These are phyloP conservation scores for Onychostoma macrolepis DNA, from an alignment of 2,113 vertebrate genomes.

Conservation along the genomic window DNA sequence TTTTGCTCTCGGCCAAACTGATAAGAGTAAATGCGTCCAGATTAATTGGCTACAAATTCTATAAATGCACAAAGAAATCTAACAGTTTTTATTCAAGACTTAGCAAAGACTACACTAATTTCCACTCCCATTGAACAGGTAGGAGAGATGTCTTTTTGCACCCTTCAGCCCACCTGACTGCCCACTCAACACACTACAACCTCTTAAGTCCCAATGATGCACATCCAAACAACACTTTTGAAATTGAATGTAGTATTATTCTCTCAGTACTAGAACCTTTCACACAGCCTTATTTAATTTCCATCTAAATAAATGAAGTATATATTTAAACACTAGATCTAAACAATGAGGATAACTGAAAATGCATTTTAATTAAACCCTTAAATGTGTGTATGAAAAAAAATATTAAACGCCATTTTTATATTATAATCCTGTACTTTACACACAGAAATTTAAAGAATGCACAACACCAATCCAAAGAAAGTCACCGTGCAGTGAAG, in stretches of 20 bases:
- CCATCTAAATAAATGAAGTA: not conserved
- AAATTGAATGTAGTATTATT: not conserved
- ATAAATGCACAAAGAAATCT: not conserved
- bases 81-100: not conserved
- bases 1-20: not conserved
- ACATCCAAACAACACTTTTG: slow-evolving; percentile 27
- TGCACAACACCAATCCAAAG: slow-evolving; percentile 30
- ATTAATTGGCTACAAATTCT: not conserved
- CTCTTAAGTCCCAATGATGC: slow-evolving; percentile 38
- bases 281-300: not conserved
- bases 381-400: not conserved
- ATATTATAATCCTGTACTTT: not conserved
- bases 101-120: not conserved
- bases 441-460: not conserved
- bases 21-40: not conserved
- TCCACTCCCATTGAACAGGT: not conserved
- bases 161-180: slow-evolving; percentile 46
- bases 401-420: not conserved
- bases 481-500: slow-evolving; percentile 61
- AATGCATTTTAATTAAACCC: not conserved
- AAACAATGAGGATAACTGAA: not conserved
- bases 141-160: not conserved
- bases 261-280: not conserved
- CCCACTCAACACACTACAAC: slow-evolving; percentile 36
- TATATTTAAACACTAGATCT: not conserved